A percentile compares a stretch with the other conserved stretches of the same genome.
Evolutionary conservation across 2,888 invertebrate species (phyloP).

Genomic region (Timema cristinae): DNA sequence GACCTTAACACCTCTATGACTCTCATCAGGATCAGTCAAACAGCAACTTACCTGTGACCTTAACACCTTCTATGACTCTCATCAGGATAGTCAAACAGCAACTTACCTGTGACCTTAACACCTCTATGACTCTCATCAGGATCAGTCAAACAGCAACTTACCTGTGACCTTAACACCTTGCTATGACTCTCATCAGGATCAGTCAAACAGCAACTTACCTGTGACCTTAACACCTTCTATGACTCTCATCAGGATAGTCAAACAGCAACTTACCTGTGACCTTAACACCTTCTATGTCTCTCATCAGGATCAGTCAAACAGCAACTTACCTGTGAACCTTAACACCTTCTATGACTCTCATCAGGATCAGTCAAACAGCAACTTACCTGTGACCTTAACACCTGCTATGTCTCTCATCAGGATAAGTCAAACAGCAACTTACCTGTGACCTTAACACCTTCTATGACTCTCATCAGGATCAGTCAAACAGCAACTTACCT

Average conservation of each 20-base stretch:
- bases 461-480: slow-evolving; percentile 39
- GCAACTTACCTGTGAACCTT: slow-evolving; percentile 39
- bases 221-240: slow-evolving; percentile 41
- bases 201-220: slow-evolving; percentile 28
- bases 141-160: slow-evolving; percentile 36
- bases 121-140: slow-evolving; percentile 40
- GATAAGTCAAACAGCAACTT: slow-evolving; percentile 25
- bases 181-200: slow-evolving; percentile 39
- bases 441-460: slow-evolving; percentile 41
- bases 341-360: slow-evolving; percentile 41
- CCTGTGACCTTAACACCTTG: slow-evolving; percentile 40
- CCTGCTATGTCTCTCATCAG: slow-evolving; percentile 40
- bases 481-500: slow-evolving; percentile 37
- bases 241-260: slow-evolving; percentile 34
- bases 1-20: slow-evolving; percentile 43
- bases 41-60: slow-evolving; percentile 35
- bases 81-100: slow-evolving; percentile 15
- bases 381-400: slow-evolving; percentile 39
- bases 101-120: slow-evolving; percentile 40
- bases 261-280: slow-evolving; percentile 36
- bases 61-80: slow-evolving; percentile 42
- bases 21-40: slow-evolving; percentile 31
- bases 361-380: slow-evolving; percentile 22
- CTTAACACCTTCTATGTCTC: slow-evolving; percentile 42
- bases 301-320: slow-evolving; percentile 32